Evolutionary conservation across 2,888 invertebrate species (phyloP).

Genomic region (Leucophenga montana): DNA sequence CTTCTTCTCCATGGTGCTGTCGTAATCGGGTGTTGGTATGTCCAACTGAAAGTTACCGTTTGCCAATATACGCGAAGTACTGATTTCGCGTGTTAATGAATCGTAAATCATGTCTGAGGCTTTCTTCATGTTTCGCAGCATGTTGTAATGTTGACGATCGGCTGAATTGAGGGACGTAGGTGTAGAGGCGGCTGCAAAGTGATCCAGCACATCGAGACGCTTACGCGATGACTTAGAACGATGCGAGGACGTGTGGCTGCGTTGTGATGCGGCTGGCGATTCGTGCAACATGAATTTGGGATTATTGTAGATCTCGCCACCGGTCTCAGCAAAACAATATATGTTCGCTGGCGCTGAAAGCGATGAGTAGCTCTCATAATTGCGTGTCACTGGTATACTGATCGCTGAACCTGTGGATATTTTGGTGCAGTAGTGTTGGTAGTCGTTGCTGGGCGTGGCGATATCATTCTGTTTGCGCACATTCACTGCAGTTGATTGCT

Average conservation of each 20-base stretch:
- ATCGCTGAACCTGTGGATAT: constrained; percentile 22
- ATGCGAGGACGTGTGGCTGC: constrained; percentile 61
- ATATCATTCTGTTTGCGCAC: neutral
- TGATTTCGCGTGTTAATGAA: constrained; percentile 75
- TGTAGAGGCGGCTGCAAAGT: constrained; percentile 69
- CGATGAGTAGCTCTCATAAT: constrained; percentile 56
- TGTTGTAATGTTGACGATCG: constrained; percentile 69
- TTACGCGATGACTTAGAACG: constrained; percentile 63
- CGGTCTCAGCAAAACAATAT: constrained; percentile 66
- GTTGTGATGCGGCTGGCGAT: constrained; percentile 67
- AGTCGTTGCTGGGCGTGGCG: constrained; percentile 1
- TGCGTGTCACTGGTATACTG: constrained; percentile 34
- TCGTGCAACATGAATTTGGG: constrained; percentile 71
- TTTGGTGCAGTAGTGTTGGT: constrained; percentile 36
- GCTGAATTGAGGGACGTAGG: constrained; percentile 66
- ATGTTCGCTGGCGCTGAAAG: constrained; percentile 60
- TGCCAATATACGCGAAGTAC: constrained; percentile 46
- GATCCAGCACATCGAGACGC: constrained; percentile 67
- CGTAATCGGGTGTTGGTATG: constrained; percentile 73
- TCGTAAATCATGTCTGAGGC: constrained; percentile 82
- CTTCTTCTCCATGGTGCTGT: constrained; percentile 72
- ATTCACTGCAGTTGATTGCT: neutral
- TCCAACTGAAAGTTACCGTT: constrained; percentile 55
- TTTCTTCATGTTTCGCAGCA: constrained; percentile 69
- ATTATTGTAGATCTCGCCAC: constrained; percentile 71